Evolutionary conservation across 1,140 invertebrate species (phyloP).

Genomic region (Apis florea): DNA sequence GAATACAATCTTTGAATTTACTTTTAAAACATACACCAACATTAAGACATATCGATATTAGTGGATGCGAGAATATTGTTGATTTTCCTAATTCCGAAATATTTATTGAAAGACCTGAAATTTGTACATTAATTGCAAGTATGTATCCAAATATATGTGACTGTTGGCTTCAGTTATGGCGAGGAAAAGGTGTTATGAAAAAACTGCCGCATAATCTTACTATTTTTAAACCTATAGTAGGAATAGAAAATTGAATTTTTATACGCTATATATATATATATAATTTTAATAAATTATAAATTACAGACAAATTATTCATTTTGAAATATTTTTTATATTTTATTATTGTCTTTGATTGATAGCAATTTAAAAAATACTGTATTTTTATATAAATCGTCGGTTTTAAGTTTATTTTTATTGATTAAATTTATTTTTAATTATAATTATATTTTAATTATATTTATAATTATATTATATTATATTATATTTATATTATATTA

Average conservation of each 20-base stretch:
- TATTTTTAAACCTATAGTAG: constrained; percentile 68
- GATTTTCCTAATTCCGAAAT: constrained; percentile 60
- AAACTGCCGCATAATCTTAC: constrained; percentile 70
- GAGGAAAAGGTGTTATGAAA: constrained; percentile 57
- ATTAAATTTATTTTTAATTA: background rate
- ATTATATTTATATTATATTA: too few relatives aligned
- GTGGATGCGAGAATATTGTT: constrained; percentile 68
- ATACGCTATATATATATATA: constrained; percentile 8
- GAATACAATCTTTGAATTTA: constrained; percentile 63
- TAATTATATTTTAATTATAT: too few relatives aligned
- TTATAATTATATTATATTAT: too few relatives aligned
- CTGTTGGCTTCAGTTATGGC: constrained; percentile 74
- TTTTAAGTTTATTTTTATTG: background rate
- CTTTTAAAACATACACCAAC: constrained; percentile 71
- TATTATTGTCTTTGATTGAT: background rate
- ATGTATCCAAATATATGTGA: constrained; percentile 66
- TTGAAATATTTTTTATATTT: background rate
- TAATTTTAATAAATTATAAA: background rate
- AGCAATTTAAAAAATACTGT: background rate
- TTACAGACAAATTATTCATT: background rate
- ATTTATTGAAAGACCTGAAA: constrained; percentile 66
- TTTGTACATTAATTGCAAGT: constrained; percentile 70
- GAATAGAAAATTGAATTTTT: background rate
- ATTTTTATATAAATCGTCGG: background rate
- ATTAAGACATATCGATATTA: constrained; percentile 67